Base-by-base conservation (phyloP, 1,140 invertebrate species). In the Drosophila chauvacae region DNA sequence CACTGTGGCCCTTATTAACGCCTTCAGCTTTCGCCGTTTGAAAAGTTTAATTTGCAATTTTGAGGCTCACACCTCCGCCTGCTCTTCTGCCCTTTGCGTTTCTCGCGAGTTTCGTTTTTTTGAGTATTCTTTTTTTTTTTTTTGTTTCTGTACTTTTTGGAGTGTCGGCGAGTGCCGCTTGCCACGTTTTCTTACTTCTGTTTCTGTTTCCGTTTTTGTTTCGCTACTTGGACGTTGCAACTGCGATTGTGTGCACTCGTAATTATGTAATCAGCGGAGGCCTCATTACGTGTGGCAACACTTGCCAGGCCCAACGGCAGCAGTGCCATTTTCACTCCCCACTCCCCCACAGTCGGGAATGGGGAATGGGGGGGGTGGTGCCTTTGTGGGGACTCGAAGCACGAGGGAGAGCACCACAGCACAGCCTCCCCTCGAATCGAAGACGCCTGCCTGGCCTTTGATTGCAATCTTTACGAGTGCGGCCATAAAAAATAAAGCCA, bases 181-280 rank as follows among this genome's bases (percentile, higher is more conserved):
- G 84, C 84, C 84, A 88, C 84, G 84, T 88, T 88, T 88, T 88
- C 84, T 88, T 81, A 88, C 84, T 88, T 88, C 84, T 50, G 62
- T 56, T 75, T 77, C 56, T 50, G 62, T 56, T 75, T 77, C 56
- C 42, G 42, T 69, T 44, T 60, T 69, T 77, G 28, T 68, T 59
- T 37, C 64, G 45, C 53, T 61, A 50, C 55, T 75, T 63, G 59
- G 26, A 41, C 57, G 69, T 76, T 65, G 70, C 71, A 53, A 61
- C 64, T 77, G 77, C 72, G 60, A 84, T 75, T 65, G 81, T 77
- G 64, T 70, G 72, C 82, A 86, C 78, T 75, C 76, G 83, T 82
- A 86, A 86, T 86, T 86, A 86, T 78, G 65, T 81, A 86, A 86
- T 86, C 78, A 81, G 62, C 84, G 74, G 64, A 75, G 81, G 75